phyloP scores from a whole-genome alignment of 2,797 vertebrate genomes.

The Hemibagrus guttatus region DNA sequence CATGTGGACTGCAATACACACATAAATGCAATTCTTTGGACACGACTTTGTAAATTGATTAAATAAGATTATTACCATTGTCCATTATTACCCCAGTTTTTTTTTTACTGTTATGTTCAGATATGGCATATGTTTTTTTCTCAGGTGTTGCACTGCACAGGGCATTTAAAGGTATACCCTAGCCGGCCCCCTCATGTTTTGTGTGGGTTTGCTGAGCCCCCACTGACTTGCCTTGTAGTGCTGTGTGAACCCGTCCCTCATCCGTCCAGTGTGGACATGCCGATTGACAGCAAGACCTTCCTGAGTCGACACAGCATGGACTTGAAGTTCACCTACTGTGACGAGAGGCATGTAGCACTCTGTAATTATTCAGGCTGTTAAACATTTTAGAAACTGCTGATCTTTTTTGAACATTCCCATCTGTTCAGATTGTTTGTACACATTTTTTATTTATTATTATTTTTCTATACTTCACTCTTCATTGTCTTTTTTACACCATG shows the following conservation, averaged over 20 bases:
- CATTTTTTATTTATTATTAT: too few relatives aligned
- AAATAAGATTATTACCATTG: neutral
- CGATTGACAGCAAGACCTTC: constrained; percentile 85
- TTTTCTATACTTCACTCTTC: too few relatives aligned
- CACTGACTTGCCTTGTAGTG: constrained; percentile 81
- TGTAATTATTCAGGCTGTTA: neutral
- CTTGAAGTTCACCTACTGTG: constrained; percentile 89
- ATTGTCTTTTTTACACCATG: too few relatives aligned
- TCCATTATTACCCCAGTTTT: neutral
- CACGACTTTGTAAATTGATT: neutral
- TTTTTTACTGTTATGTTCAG: neutral
- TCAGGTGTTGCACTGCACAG: constrained; percentile 87
- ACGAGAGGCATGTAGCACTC: constrained; percentile 77
- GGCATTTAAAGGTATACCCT: constrained; percentile 80
- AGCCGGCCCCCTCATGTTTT: constrained; percentile 71
- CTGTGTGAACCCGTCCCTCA: constrained; percentile 86
- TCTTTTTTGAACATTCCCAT: too few relatives aligned
- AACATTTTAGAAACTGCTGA: neutral
- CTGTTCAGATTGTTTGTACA: too few relatives aligned
- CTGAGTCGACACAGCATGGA: constrained; percentile 89
- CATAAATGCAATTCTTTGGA: neutral
- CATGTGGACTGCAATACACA: neutral
- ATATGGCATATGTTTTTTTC: neutral
- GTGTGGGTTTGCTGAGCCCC: constrained; percentile 81
- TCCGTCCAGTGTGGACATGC: constrained; percentile 83